These are phyloP conservation scores for Aphelocoma coerulescens DNA, from an alignment of 2,113 vertebrate species.

Conservation along the genomic window DNA sequence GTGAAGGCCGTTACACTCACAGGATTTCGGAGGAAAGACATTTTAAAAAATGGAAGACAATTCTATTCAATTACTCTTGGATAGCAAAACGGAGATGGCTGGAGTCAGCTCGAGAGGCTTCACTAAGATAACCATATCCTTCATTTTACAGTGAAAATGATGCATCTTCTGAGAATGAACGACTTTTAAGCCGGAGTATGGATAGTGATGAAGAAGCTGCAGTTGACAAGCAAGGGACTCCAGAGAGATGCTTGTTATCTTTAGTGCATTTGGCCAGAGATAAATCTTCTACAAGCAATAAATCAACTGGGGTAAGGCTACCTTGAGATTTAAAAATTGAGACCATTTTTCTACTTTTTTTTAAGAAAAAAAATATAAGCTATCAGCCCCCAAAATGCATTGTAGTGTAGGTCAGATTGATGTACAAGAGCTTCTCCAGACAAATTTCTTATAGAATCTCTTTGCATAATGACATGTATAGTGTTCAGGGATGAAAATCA, in stretches of 20 bases:
- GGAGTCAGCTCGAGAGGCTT: neutral
- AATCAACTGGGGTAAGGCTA: slow-evolving; percentile 85
- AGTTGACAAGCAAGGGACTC: slow-evolving; percentile 85
- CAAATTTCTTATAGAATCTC: neutral
- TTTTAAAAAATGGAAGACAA: neutral
- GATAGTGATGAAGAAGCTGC: slow-evolving; percentile 96
- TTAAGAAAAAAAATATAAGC: neutral
- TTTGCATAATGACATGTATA: neutral
- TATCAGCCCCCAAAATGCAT: neutral
- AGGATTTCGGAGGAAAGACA: neutral
- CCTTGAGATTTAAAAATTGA: neutral
- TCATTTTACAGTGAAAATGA: slow-evolving; percentile 87
- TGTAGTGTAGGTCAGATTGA: neutral
- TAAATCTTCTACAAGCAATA: slow-evolving; percentile 80
- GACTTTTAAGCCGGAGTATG: slow-evolving; percentile 92
- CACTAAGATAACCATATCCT: neutral
- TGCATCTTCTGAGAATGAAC: slow-evolving; percentile 95
- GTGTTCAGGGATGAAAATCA: neutral
- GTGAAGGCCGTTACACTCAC: neutral
- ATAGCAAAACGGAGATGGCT: neutral
- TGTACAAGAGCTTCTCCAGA: neutral
- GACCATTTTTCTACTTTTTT: neutral
- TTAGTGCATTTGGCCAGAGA: slow-evolving; percentile 89
- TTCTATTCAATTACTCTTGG: neutral
- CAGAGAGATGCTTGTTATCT: slow-evolving; percentile 90